A percentile compares a stretch with the other conserved stretches of the same genome.
These are phyloP conservation scores for Andrena camellia DNA, from an alignment of 2,888 invertebrate genomes.

Conservation along the genomic window DNA sequence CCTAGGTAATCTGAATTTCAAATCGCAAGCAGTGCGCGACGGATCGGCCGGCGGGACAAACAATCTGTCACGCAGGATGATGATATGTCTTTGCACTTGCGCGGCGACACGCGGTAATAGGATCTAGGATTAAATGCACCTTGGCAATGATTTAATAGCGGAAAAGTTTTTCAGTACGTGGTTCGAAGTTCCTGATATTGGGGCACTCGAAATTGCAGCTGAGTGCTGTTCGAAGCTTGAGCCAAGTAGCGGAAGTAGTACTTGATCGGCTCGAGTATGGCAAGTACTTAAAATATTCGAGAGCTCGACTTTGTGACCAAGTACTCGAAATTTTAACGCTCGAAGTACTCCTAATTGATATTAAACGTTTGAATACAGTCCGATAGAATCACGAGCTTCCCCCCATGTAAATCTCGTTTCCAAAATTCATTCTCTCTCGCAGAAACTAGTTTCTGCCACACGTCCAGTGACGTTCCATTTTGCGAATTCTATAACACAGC, in stretches of 20 bases:
- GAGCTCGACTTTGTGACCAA: background rate
- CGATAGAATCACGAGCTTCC: no score
- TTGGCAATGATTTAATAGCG: background rate
- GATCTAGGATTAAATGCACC: background rate
- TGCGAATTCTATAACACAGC: no score
- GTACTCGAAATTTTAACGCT: background rate
- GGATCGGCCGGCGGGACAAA: background rate
- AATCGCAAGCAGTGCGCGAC: background rate
- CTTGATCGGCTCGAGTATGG: no score
- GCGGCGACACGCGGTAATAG: background rate
- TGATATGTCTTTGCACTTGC: constrained; percentile 4
- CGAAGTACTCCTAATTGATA: no score
- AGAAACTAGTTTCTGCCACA: no score
- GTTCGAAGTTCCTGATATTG: background rate
- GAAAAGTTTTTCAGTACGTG: background rate
- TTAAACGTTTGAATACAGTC: no score
- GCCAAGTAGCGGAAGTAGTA: background rate
- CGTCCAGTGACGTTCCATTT: no score
- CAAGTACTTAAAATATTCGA: background rate
- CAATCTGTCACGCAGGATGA: constrained; percentile 1
- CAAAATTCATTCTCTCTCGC: no score
- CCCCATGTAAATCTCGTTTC: no score
- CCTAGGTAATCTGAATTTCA: constrained; percentile 32
- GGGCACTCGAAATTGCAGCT: no score
- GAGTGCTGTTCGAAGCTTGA: background rate